Evolutionary conservation across 2,888 invertebrate species (phyloP).

Genomic region (Minunthozetes semirufus): DNA sequence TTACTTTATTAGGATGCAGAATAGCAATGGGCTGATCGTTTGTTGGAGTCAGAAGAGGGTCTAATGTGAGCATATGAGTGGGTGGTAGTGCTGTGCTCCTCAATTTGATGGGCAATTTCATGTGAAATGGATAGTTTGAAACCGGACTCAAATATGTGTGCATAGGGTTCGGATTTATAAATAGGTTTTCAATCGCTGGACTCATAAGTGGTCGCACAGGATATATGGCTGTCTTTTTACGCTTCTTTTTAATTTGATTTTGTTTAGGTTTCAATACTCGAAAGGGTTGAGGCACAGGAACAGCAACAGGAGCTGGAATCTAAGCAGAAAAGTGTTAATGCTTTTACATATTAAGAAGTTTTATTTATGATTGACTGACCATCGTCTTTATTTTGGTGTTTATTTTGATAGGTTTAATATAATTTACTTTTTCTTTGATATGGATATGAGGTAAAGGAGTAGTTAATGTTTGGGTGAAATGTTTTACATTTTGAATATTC

Average conservation of each 20-base stretch:
- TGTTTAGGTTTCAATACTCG: background rate
- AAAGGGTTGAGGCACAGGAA: background rate
- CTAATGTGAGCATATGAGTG: background rate
- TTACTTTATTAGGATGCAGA: conserved; percentile 17
- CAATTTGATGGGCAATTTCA: background rate
- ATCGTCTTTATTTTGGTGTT: too few relatives aligned
- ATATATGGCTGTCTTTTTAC: background rate
- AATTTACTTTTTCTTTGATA: background rate
- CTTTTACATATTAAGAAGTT: too few relatives aligned
- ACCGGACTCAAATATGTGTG: background rate
- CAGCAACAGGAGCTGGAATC: background rate
- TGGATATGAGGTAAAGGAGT: background rate
- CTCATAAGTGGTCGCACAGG: background rate
- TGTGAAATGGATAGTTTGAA: background rate
- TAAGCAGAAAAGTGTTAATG: too few relatives aligned
- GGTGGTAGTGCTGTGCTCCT: background rate
- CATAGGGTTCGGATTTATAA: background rate
- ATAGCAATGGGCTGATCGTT: background rate
- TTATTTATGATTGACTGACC: background rate
- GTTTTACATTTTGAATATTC: background rate
- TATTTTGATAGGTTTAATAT: background rate
- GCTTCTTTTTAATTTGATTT: background rate
- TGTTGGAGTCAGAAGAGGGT: background rate
- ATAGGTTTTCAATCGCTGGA: background rate
- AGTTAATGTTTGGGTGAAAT: background rate